Conservation (phyloP, 1,140 invertebrate species). For the Procambarus clarkii region DNA sequence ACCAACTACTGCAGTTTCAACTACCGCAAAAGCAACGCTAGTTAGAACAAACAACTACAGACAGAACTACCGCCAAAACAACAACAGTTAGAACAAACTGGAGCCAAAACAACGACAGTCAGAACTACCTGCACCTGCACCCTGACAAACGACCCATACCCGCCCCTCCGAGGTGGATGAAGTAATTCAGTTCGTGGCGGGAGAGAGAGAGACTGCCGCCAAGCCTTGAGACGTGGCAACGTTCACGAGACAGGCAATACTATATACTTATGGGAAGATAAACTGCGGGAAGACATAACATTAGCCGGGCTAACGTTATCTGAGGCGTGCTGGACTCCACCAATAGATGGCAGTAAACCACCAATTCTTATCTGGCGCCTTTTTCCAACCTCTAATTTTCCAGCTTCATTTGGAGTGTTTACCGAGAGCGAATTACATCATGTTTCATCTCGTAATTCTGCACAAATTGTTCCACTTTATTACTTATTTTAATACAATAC, state of each 20-base stretch:
- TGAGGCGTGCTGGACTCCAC: not conserved
- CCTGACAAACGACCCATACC: no score
- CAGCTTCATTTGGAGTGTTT: not conserved
- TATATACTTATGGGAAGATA: not conserved
- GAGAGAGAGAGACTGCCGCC: no score
- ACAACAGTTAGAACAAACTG: not conserved
- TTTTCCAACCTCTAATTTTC: not conserved
- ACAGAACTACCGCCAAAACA: not conserved
- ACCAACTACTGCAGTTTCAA: not conserved
- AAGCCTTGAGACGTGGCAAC: not conserved
- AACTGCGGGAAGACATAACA: not conserved
- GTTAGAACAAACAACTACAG: not conserved
- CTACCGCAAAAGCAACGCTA: not conserved
- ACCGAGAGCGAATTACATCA: no score
- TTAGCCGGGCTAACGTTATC: not conserved
- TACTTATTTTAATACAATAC: no score
- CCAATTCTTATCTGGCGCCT: not conserved
- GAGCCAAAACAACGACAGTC: not conserved
- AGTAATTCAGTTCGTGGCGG: no score
- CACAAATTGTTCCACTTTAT: no score
- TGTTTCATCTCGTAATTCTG: no score
- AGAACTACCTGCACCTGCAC: not conserved
- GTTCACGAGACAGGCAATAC: not conserved
- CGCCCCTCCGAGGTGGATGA: no score
- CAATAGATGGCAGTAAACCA: not conserved